Percentiles rank a stretch among this genome's conserved stretches.
phyloP scores from a whole-genome alignment of 2,888 invertebrate genomes.

The Desoria tigrina region DNA sequence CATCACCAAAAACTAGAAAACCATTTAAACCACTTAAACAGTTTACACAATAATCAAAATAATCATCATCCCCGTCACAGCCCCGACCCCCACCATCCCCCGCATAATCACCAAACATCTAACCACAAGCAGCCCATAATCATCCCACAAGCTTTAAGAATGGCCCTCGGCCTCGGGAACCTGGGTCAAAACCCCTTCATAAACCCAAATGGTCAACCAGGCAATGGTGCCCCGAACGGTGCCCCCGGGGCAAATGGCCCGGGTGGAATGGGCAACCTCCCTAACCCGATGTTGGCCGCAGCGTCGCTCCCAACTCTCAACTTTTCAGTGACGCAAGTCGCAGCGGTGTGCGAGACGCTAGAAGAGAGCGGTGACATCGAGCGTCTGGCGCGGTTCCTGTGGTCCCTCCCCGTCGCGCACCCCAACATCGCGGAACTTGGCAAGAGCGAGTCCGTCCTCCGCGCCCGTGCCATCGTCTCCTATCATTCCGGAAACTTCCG shows the following conservation, averaged over 20 bases:
- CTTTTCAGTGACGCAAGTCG: conserved; percentile 64
- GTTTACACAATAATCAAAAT: conserved; percentile 26
- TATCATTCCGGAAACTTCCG: conserved; percentile 96
- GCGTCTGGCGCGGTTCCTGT: conserved; percentile 88
- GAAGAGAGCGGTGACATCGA: conserved; percentile 96
- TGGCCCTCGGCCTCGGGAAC: too few relatives aligned
- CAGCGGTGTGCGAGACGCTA: conserved; percentile 97
- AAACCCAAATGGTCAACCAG: too few relatives aligned
- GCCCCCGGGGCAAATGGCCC: too few relatives aligned
- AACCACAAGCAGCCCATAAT: conserved; percentile 38
- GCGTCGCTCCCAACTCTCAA: too few relatives aligned
- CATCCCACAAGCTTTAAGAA: conserved; percentile 43
- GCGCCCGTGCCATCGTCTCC: conserved; percentile 96
- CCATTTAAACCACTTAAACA: conserved; percentile 43
- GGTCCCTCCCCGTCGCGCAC: conserved; percentile 96
- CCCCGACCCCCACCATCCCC: conserved; percentile 20
- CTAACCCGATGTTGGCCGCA: too few relatives aligned
- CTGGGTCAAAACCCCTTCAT: too few relatives aligned
- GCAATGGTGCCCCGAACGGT: too few relatives aligned
- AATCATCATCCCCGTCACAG: too few relatives aligned
- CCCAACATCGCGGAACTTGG: conserved; percentile 95
- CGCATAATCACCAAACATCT: conserved; percentile 23
- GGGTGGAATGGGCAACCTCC: too few relatives aligned
- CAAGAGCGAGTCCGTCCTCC: conserved; percentile 94
- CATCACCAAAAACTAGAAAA: conserved; percentile 41